Percentiles rank a stretch among this genome's conserved stretches.
These are phyloP conservation scores for Phyllotis vaccarum DNA, from an alignment of 2,797 vertebrate genomes.

Conservation along the genomic window DNA sequence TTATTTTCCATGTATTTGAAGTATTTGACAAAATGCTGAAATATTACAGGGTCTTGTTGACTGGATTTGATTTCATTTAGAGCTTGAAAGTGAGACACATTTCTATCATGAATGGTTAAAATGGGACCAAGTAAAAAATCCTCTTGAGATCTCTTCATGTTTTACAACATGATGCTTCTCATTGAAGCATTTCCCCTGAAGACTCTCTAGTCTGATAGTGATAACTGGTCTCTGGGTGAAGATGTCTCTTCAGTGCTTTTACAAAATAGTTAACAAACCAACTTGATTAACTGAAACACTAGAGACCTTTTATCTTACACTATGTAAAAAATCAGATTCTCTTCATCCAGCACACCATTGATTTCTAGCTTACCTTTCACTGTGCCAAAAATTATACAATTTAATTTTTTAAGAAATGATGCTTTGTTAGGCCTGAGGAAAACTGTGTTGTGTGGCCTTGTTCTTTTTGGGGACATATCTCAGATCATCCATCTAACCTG, in stretches of 20 bases:
- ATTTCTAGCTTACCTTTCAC: not conserved
- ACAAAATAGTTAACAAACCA: not conserved
- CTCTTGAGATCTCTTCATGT: not conserved
- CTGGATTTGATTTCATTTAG: not conserved
- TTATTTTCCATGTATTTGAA: not conserved
- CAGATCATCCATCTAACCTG: not conserved
- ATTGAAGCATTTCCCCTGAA: not conserved
- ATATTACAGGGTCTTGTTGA: not conserved
- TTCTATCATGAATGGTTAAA: not conserved
- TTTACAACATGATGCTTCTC: not conserved
- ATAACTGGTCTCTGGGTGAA: not conserved
- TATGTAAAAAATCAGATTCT: not conserved
- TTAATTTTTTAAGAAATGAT: not conserved
- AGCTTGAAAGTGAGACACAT: not conserved
- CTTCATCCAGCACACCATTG: not conserved
- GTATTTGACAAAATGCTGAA: not conserved
- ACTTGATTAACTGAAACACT: not conserved
- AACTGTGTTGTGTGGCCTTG: not conserved
- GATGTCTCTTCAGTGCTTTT: not conserved
- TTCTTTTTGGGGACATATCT: not conserved
- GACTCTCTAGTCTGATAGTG: not conserved
- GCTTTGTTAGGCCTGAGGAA: not conserved
- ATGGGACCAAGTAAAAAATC: not conserved
- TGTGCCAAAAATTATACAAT: not conserved
- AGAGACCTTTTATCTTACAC: not conserved